Base-by-base conservation (phyloP, 2,113 vertebrate genomes). In the Diphyllodes magnificus region DNA sequence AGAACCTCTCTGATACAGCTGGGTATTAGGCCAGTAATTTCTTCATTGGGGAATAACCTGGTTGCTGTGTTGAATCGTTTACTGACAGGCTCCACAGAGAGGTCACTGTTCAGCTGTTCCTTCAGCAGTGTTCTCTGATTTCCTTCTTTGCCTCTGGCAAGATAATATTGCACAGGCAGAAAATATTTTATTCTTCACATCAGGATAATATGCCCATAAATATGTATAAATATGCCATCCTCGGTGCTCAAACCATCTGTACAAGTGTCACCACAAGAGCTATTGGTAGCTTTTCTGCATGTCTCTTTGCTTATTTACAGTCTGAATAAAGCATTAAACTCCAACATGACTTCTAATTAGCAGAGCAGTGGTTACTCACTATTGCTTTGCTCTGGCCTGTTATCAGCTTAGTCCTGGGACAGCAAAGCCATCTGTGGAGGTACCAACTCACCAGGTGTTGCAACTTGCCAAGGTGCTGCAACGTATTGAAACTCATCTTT, bases 161-260 rank as follows among this genome's bases (percentile, higher is more conserved):
- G 31, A 50, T 37, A 91, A 60, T 71, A 82, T 75, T 64, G 91
- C 86, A 78, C 31, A 64, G 72, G 47, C 56, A 73, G 50, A 73
- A 88, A 83, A 78, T 82, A 89, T 31, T 94, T 88, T 81, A 78
- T 90, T 93, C 83, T 79, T 94, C 69, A 79, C 68, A 51, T 82
- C 61, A 82, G 57, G 42, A 51, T 92, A 66, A 92, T 81, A 73
- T 21, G 47, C 54, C 66, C 47, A 81, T 92, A 88, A 77, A 93
- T 93, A 92, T 73, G 35, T 92, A 90, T 86, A 93, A 93, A 60
- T 87, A 88, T 57, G 44, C 37, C 71, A 66, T 70, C 50, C 39
- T 93, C 2, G 2, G 63, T 77, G 75, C 68, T 88, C 73, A 85
- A 85, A 76, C 82, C 84, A 80, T 95, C 93, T 95, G 81, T 31